Conservation (phyloP, 1,140 invertebrate species). For the Drosophila ironensis region DNA sequence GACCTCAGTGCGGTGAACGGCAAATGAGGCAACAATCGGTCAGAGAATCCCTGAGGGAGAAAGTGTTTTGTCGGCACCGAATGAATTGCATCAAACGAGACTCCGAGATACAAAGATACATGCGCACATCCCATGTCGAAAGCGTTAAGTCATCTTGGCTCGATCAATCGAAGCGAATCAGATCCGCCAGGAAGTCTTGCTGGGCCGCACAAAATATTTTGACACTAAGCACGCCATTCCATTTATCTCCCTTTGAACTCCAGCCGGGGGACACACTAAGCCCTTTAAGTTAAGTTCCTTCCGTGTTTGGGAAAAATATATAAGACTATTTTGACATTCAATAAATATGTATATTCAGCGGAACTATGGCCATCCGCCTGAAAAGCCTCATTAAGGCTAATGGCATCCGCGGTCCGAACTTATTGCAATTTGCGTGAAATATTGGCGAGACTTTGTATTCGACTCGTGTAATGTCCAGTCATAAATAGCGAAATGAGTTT, state of each 20-base stretch:
- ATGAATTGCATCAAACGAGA: conserved; percentile 71
- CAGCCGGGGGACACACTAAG: conserved; percentile 49
- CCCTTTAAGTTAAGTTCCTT: conserved; percentile 40
- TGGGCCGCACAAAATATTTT: conserved; percentile 75
- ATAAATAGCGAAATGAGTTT: conserved; percentile 46
- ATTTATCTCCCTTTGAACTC: conserved; percentile 34
- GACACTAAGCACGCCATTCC: conserved; percentile 57
- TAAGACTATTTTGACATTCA: not conserved
- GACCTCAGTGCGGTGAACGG: conserved; percentile 28
- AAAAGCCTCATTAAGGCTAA: conserved; percentile 37
- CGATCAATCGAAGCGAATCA: conserved; percentile 25
- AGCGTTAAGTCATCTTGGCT: conserved; percentile 66
- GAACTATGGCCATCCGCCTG: conserved; percentile 25
- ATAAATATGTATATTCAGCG: conserved; percentile 16
- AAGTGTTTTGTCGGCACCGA: conserved; percentile 67
- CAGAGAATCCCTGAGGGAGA: conserved; percentile 40
- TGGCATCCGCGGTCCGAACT: conserved; percentile 20
- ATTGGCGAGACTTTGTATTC: conserved; percentile 47
- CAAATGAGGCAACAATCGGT: conserved; percentile 50
- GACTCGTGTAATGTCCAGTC: conserved; percentile 32
- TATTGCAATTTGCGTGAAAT: conserved; percentile 46
- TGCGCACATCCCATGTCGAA: conserved; percentile 47
- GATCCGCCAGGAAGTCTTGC: conserved; percentile 64
- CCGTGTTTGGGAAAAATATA: conserved; percentile 56
- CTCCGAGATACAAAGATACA: conserved; percentile 9